Base-by-base conservation (phyloP, 2,888 invertebrate species). In the Aelia acuminata region DNA sequence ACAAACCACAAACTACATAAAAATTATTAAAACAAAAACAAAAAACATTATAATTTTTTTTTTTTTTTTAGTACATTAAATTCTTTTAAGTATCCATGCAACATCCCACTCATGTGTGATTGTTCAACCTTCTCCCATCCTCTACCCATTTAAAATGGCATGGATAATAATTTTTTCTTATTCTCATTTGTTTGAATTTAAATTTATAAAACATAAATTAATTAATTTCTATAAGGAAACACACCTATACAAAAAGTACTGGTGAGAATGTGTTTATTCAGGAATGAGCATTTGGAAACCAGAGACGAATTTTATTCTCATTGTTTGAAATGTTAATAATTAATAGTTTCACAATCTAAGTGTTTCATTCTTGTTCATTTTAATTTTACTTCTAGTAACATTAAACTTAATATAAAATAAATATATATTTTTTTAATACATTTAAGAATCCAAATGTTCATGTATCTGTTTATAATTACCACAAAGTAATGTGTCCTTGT, bases 71-170 rank as follows among this genome's bases (percentile, higher is more conserved):
- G 22, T 49, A 84, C 48, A 84, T 10, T 50, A 84, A 84, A 26
- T 84, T 31, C 49, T 50, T 84, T 87, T 70, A 84, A 70, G 57
- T 88, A 90, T 93, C 92, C 92, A 94, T 92, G 92, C 92, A 92
- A 92, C 91, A 93, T 93, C 92, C 91, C 93, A 90, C 88, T 90
- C 90, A 89, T 90, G 90, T 91, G 90, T 91, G 90, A 90, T 90
- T 90, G 90, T 91, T 90, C 87, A 80, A 88, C 89, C 90, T 89
- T 89, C 43, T 90, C 89, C 90, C 89, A 88, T 89, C 90, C 90
- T 88, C 47, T 57, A 88, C 86, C 57, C 88, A 87, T 43, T 88
- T 50, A 88, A 89, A 89, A 90, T 87, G 89, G 89, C 90, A 90
- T 90, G 90, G 90, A 90, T 89, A 89, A 88, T 88, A 89, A 88